A percentile compares a stretch with the other conserved stretches of the same genome.
Conservation (phyloP, 2,797 vertebrate species). For the Okamejei kenojei region DNA sequence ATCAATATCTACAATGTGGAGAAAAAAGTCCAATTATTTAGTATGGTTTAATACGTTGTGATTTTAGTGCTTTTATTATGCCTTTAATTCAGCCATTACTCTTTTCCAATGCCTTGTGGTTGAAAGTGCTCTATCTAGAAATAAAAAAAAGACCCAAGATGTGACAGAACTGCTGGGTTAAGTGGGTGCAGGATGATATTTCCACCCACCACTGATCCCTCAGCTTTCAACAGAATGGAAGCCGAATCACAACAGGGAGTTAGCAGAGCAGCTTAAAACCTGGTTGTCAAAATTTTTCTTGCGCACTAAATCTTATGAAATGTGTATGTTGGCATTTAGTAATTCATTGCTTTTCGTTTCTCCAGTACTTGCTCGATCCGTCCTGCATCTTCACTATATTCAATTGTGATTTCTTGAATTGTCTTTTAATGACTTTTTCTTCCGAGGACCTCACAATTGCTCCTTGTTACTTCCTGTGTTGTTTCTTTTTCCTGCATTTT, state of each 20-base stretch:
- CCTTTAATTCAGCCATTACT: neutral
- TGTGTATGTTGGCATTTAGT: too few species aligned
- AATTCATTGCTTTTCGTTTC: neutral
- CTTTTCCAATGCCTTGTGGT: neutral
- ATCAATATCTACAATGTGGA: neutral
- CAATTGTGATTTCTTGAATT: neutral
- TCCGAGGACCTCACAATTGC: neutral
- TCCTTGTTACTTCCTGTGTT: neutral
- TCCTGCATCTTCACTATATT: neutral
- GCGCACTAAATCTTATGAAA: neutral
- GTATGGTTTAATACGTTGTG: neutral
- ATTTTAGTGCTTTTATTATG: neutral
- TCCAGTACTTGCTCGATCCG: too few species aligned
- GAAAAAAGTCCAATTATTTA: neutral
- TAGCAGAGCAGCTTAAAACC: neutral
- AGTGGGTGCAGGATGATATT: neutral
- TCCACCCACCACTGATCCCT: neutral
- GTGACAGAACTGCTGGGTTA: neutral
- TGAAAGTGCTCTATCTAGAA: neutral
- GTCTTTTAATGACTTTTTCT: neutral
- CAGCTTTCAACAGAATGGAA: neutral
- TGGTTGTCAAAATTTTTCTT: neutral
- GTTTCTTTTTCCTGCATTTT: neutral
- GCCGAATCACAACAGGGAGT: too few species aligned
- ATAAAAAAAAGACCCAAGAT: neutral